Conservation (phyloP, 1,140 invertebrate genomes). For the Drosophila tristis region DNA sequence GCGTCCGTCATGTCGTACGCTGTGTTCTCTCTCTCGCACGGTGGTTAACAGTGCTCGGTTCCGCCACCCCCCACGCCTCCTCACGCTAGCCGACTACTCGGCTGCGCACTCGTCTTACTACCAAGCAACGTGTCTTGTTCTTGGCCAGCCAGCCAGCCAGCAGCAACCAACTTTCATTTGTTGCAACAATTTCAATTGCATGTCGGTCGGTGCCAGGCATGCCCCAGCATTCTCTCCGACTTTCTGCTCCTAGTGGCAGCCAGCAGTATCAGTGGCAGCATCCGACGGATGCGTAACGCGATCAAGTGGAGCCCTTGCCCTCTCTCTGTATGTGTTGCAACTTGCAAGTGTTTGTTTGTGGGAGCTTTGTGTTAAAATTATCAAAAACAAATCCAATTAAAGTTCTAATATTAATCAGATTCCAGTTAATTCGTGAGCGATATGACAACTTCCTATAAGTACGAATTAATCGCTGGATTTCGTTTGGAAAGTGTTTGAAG, state of each 20-base stretch:
- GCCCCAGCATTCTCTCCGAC: no score
- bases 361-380: constrained; percentile 31
- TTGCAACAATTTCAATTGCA: constrained; percentile 10
- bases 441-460: no score
- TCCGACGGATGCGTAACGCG: constrained; percentile 26
- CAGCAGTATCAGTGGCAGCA: constrained; percentile 6
- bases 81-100: constrained; percentile 5
- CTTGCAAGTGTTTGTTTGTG: constrained; percentile 9
- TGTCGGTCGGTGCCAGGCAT: constrained; percentile 28
- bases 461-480: no score
- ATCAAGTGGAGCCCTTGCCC: constrained; percentile 20
- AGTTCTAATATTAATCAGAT: neutral
- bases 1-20: constrained; percentile 80
- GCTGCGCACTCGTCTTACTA: constrained; percentile 40
- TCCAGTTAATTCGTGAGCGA: neutral
- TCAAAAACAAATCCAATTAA: neutral
- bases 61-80: neutral
- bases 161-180: constrained; percentile 47
- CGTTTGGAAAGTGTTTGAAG: no score
- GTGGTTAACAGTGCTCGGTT: constrained; percentile 34
- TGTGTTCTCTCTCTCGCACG: constrained; percentile 24
- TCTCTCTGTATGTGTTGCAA: constrained; percentile 9
- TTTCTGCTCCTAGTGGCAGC: no score
- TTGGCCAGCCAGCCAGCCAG: no score
- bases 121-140: constrained; percentile 18